Base-by-base conservation (phyloP, 1,140 invertebrate species). In the Ganaspis sp. region DNA sequence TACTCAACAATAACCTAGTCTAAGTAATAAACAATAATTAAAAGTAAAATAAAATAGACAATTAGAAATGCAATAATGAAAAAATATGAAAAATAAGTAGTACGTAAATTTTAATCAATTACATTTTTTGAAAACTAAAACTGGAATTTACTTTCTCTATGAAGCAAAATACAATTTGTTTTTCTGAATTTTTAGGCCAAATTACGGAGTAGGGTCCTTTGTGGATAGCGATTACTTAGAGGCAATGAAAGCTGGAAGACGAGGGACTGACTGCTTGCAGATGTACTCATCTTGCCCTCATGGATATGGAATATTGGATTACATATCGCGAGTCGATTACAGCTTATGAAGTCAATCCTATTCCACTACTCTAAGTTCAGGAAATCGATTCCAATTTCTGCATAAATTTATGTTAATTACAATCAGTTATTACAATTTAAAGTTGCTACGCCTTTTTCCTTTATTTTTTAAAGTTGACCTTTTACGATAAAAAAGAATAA, bases 261-360 rank as follows among this genome's bases (percentile, higher is more conserved):
- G 79, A 73, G 83, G 83, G 78, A 80, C 84, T 5, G 85, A 91
- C 80, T 92, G 90, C 81, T 73, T 84, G 83, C 19, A 72, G 37
- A 84, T 88, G 40, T 92, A 90, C 73, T 69, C 82, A 26, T 72
- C 72, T 9, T 92, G 90, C 75, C 85, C 84, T 1, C 23, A 80
- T n/a, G 89, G 88, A 72, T 84, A 86, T 37, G 88, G 89, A 53
- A 86, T 92, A 75, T 80, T 92, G 23, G 90, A 92, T 79, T 82
- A 74, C 45, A 86, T 90, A 37, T 87, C 87, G 17, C 70, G 58
- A 37, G 12, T 74, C 74, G 74, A 71, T 71, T 40, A 73, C 19
- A 69, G 73, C 64, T 77, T 53, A 80, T 53, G 37, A 72, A n/a
- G 23, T 15, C 26, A 29, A 64, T 64, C 9, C 15, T 9, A 29